phyloP scores from a whole-genome alignment of 2,797 vertebrate species.

The Gallinago nigripennis region DNA sequence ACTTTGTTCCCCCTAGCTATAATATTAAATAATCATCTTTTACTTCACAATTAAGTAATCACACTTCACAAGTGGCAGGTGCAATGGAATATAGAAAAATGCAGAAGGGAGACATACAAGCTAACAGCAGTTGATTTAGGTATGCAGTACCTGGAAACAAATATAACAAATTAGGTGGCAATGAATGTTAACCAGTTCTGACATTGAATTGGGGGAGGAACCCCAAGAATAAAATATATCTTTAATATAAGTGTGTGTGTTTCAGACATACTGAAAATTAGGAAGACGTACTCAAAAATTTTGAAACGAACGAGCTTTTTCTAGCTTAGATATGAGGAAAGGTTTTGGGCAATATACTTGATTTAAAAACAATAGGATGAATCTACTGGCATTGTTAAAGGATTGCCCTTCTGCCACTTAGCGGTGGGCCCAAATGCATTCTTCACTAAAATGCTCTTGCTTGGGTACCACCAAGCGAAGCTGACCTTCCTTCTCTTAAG shows the following conservation, averaged over 20 bases:
- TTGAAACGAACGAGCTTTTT: background rate
- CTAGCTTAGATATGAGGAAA: background rate
- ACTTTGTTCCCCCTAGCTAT: background rate
- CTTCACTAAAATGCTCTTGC: background rate
- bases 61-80: background rate
- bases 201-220: background rate
- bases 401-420: background rate
- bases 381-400: background rate
- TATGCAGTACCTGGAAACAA: background rate
- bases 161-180: background rate
- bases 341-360: background rate
- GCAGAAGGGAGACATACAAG: background rate
- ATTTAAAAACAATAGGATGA: background rate
- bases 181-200: background rate
- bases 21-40: conserved; percentile 34
- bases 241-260: background rate
- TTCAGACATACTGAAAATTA: background rate
- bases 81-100: background rate
- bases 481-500: background rate
- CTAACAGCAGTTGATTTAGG: background rate
- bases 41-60: conserved; percentile 21
- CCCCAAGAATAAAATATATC: background rate
- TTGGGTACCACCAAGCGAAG: background rate
- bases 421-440: background rate
- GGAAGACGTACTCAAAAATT: background rate